These are phyloP conservation scores for Musca domestica DNA, from an alignment of 1,140 invertebrate species.

Conservation along the genomic window DNA sequence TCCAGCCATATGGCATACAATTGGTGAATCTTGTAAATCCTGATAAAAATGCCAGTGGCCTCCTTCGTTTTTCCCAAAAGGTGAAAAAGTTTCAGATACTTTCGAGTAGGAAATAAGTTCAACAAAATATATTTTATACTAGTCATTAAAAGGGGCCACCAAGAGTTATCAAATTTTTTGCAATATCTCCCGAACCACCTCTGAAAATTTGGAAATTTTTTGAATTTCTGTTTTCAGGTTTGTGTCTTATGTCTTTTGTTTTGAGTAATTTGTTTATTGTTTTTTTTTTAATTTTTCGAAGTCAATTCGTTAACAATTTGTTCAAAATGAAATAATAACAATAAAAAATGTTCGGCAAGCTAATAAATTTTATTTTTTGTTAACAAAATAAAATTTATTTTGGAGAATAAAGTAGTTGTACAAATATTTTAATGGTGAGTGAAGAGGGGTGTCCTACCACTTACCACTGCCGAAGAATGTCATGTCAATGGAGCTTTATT, in stretches of 20 bases:
- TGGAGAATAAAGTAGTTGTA: background rate
- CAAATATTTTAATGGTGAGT: slow-evolving; percentile 13
- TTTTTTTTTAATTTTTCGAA: no score
- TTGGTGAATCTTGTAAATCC: no score
- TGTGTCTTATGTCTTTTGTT: slow-evolving; percentile 28
- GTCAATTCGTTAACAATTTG: slow-evolving; percentile 1
- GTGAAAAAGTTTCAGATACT: background rate
- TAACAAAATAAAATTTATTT: slow-evolving; percentile 15
- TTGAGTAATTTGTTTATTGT: no score
- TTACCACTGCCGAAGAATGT: no score
- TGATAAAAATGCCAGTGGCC: no score
- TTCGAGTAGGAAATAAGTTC: background rate
- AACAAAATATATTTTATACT: background rate
- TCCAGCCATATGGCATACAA: no score
- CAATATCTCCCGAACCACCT: no score
- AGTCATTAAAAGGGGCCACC: background rate
- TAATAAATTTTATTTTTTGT: slow-evolving; percentile 16
- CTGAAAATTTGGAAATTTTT: background rate
- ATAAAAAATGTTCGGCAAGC: background rate
- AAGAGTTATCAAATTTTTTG: background rate
- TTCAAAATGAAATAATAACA: slow-evolving; percentile 15
- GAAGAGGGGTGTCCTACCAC: no score
- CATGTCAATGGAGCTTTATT: no score
- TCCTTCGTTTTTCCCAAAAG: background rate
- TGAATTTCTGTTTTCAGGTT: slow-evolving; percentile 12